A percentile compares a stretch with the other conserved stretches of the same genome.
Evolutionary conservation across 2,113 vertebrate species (phyloP).

Genomic region (Neofelis nebulosa): DNA sequence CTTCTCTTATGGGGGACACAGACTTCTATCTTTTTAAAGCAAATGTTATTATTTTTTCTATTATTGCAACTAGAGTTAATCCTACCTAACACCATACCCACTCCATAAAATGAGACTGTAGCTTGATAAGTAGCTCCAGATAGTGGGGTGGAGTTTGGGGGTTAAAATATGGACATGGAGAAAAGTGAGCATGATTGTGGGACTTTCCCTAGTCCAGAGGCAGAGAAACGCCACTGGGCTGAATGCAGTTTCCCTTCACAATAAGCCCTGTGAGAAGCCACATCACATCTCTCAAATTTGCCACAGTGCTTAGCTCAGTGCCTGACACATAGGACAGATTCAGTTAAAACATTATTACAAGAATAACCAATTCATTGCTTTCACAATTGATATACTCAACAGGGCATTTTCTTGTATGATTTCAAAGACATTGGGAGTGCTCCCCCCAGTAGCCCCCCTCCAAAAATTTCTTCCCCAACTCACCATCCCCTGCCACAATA

Average conservation of each 20-base stretch:
- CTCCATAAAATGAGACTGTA: neutral
- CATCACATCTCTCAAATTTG: neutral
- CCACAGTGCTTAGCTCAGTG: neutral
- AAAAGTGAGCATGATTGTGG: neutral
- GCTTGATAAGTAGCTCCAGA: constrained; percentile 17
- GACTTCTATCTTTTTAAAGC: neutral
- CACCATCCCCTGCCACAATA: neutral
- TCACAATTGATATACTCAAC: neutral
- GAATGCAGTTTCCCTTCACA: neutral
- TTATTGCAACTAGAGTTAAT: constrained; percentile 12
- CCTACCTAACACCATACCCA: neutral
- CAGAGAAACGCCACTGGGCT: neutral
- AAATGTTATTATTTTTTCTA: neutral
- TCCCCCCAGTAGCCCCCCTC: neutral
- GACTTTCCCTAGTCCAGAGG: neutral
- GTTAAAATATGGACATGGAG: constrained; percentile 7
- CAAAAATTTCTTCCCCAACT: neutral
- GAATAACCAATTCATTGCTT: neutral
- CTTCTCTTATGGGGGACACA: constrained; percentile 8
- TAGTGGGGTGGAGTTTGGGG: neutral
- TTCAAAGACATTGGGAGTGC: neutral
- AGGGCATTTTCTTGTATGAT: neutral
- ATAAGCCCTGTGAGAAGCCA: neutral
- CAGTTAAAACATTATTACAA: neutral
- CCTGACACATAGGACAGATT: neutral